These are phyloP conservation scores for Drosophila dunni DNA, from an alignment of 1,140 invertebrate species.

Conservation along the genomic window DNA sequence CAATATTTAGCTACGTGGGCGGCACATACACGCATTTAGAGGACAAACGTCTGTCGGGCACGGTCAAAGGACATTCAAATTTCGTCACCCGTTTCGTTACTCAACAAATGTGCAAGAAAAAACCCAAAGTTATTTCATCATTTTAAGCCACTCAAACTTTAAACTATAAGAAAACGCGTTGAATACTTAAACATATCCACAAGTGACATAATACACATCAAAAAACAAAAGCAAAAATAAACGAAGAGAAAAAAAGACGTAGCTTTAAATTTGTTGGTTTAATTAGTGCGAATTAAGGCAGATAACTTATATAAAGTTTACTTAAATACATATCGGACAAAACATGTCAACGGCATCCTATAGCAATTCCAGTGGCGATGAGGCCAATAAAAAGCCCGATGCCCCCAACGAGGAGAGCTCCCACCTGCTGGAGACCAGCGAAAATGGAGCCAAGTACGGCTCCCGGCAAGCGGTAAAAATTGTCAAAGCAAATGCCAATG, in stretches of 20 bases:
- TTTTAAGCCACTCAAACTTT: neutral
- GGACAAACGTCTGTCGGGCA: slow-evolving; percentile 55
- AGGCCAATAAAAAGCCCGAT: slow-evolving; percentile 54
- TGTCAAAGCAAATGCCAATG: slow-evolving; percentile 56
- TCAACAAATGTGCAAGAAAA: slow-evolving; percentile 52
- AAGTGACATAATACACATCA: slow-evolving; percentile 51
- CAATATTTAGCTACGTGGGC: slow-evolving; percentile 63
- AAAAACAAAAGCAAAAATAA: neutral
- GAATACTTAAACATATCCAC: slow-evolving; percentile 64
- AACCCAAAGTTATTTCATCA: neutral
- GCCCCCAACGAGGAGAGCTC: slow-evolving; percentile 76
- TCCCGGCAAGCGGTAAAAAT: slow-evolving; percentile 81
- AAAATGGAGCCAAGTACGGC: slow-evolving; percentile 78
- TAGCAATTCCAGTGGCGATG: slow-evolving; percentile 65
- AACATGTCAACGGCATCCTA: slow-evolving; percentile 73
- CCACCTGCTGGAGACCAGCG: slow-evolving; percentile 76
- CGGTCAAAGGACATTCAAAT: slow-evolving; percentile 65
- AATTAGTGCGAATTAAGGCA: slow-evolving; percentile 29
- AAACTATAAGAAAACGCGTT: slow-evolving; percentile 14
- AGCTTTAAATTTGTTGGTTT: slow-evolving; percentile 49
- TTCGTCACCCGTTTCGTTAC: slow-evolving; percentile 58
- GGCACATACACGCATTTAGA: slow-evolving; percentile 47
- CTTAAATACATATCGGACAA: slow-evolving; percentile 16
- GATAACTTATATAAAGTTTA: slow-evolving; percentile 1
- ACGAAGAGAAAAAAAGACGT: neutral